Conservation (phyloP, 2,113 vertebrate species). For the Pantherophis guttatus region DNA sequence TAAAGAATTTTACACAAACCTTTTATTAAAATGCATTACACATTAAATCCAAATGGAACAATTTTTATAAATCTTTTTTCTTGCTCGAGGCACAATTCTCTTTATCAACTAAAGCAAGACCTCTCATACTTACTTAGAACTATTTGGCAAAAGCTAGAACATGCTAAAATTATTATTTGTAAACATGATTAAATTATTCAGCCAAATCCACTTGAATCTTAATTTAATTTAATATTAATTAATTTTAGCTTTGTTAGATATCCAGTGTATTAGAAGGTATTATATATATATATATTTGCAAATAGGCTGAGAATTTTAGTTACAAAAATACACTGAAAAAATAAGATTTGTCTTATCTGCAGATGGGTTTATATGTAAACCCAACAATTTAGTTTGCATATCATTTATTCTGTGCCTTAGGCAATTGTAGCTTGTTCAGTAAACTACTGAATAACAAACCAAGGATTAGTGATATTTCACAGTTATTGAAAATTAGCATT, state of each 20-base stretch:
- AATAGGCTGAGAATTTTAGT: background rate
- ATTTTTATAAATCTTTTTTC: background rate
- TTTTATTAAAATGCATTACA: background rate
- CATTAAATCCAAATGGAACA: background rate
- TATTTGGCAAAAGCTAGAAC: background rate
- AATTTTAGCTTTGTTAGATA: background rate
- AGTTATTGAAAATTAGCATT: background rate
- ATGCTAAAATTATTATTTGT: background rate
- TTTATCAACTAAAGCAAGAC: background rate
- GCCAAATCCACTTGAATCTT: background rate
- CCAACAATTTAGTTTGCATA: background rate
- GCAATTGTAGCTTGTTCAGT: background rate
- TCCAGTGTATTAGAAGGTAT: background rate
- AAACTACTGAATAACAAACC: background rate
- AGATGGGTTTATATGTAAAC: background rate
- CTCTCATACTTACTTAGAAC: background rate
- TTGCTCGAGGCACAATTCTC: background rate
- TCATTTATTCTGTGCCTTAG: background rate
- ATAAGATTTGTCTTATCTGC: background rate
- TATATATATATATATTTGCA: background rate
- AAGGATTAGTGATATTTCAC: background rate
- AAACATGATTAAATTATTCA: background rate
- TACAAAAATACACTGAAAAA: background rate
- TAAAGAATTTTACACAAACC: background rate
- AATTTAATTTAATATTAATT: background rate